Evolutionary conservation across 37 sponge, comb jelly and placozoan genomes (phyloP).

Genomic region (Agelas oroides): DNA sequence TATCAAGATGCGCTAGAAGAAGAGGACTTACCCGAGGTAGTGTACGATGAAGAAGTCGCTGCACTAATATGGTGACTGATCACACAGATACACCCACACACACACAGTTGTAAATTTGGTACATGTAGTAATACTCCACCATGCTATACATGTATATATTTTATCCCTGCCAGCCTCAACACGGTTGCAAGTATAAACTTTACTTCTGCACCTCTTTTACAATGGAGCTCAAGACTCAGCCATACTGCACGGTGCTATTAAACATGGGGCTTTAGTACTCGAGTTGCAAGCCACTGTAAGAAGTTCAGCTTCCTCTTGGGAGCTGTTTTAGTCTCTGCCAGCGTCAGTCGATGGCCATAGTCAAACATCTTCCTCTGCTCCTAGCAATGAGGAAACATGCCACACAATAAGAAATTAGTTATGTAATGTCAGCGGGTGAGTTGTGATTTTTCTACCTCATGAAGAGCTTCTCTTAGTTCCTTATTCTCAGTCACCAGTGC

Average conservation of each 20-base stretch:
- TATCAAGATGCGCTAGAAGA: not conserved
- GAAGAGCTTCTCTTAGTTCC: slow-evolving; percentile 48
- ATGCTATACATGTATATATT: too few relatives aligned
- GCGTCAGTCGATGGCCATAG: slow-evolving; percentile 22
- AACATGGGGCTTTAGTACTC: slow-evolving; percentile 69
- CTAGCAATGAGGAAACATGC: too few relatives aligned
- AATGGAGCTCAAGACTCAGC: too few relatives aligned
- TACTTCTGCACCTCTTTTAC: not conserved
- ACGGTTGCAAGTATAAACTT: slow-evolving; percentile 1
- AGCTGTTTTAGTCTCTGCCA: slow-evolving; percentile 2
- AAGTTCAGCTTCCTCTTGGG: slow-evolving; percentile 45
- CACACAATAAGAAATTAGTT: too few relatives aligned
- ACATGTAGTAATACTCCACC: too few relatives aligned
- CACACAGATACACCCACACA: not conserved
- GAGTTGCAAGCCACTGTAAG: slow-evolving; percentile 62
- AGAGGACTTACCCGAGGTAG: slow-evolving; percentile 15
- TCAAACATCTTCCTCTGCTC: slow-evolving; percentile 51
- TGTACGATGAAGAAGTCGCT: slow-evolving; percentile 47
- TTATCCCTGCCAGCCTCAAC: too few relatives aligned
- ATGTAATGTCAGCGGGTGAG: not conserved
- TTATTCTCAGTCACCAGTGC: slow-evolving; percentile 72
- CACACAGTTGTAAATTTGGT: too few relatives aligned
- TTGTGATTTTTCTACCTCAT: slow-evolving; percentile 42
- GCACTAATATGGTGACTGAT: slow-evolving; percentile 47
- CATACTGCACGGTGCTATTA: slow-evolving; percentile 2